Conservation (phyloP, 2,113 vertebrate species). For the Heloderma charlesbogerti region DNA sequence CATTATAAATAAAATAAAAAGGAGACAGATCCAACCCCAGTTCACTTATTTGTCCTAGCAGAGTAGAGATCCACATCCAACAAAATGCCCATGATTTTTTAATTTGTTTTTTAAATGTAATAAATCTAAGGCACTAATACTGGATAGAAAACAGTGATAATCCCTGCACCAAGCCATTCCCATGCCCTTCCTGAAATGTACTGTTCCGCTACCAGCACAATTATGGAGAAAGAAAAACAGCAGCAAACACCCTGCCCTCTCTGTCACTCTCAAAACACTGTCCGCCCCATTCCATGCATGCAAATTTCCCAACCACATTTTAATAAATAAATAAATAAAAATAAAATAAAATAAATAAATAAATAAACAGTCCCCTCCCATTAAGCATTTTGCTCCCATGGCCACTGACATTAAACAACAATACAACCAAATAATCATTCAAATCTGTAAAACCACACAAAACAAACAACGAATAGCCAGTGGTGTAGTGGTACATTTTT, state of each 20-base stretch:
- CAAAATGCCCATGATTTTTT: neutral
- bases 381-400: neutral
- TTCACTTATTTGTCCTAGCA: neutral
- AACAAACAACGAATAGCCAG: neutral
- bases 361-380: neutral
- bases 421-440: neutral
- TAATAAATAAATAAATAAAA: no score
- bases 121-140: neutral
- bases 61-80: neutral
- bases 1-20: neutral
- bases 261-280: neutral
- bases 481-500: no score
- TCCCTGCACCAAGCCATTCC: neutral
- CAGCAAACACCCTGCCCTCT: no score
- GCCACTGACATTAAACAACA: neutral
- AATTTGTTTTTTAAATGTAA: neutral
- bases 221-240: neutral
- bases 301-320: neutral
- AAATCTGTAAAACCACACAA: neutral
- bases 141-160: neutral
- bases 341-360: no score
- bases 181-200: neutral
- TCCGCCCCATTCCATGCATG: neutral
- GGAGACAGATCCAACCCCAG: neutral
- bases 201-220: neutral